Percentiles rank a stretch among this genome's conserved stretches.
These are phyloP conservation scores for Camptogramma bilineatum DNA, from an alignment of 2,888 invertebrate species.

Conservation along the genomic window DNA sequence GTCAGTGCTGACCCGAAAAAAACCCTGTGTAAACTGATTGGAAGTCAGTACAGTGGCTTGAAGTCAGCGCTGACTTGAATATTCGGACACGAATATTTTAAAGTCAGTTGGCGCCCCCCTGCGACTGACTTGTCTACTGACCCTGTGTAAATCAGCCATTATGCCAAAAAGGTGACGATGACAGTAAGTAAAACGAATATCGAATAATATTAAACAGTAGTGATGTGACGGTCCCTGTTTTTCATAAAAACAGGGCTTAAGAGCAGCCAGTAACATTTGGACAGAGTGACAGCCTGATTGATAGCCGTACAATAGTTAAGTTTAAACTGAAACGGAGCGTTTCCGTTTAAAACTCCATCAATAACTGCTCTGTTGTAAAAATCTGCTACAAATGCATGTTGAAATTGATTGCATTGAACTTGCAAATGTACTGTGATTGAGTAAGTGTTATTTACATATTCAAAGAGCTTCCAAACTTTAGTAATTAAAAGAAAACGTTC, in stretches of 20 bases:
- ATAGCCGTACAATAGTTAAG: conserved; percentile 44
- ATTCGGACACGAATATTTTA: too few relatives aligned
- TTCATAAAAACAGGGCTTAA: conserved; percentile 1
- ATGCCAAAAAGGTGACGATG: too few relatives aligned
- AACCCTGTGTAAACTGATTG: too few relatives aligned
- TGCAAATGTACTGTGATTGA: background rate
- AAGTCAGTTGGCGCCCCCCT: too few relatives aligned
- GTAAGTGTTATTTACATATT: background rate
- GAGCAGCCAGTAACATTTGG: conserved; percentile 38
- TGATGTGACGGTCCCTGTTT: background rate
- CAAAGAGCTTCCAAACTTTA: background rate
- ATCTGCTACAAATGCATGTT: conserved; percentile 11
- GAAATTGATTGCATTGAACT: conserved; percentile 25
- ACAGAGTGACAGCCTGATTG: conserved; percentile 45
- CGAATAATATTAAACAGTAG: too few relatives aligned
- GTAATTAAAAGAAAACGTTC: too few relatives aligned
- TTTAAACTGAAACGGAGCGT: conserved; percentile 38
- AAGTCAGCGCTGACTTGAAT: too few relatives aligned
- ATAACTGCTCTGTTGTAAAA: conserved; percentile 34
- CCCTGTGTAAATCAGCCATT: too few relatives aligned
- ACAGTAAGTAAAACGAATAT: too few relatives aligned
- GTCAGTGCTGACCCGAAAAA: too few relatives aligned
- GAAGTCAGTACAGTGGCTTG: too few relatives aligned
- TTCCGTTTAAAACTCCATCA: conserved; percentile 43
- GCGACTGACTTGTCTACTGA: too few relatives aligned